These are phyloP conservation scores for Pseudobourletiella spinata DNA, from an alignment of 1,140 invertebrate genomes.

Conservation along the genomic window DNA sequence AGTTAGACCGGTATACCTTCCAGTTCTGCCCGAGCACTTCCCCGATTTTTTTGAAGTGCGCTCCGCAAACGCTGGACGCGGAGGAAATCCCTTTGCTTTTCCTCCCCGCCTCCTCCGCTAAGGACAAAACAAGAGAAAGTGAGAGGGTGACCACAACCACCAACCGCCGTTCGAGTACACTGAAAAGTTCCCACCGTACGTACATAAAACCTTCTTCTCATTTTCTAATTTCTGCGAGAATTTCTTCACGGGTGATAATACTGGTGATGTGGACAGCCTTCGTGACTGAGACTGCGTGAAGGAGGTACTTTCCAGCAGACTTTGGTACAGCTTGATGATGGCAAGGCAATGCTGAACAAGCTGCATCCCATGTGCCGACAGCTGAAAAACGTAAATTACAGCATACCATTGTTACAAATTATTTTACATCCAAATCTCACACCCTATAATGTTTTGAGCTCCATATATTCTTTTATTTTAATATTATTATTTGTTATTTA, in stretches of 20 bases:
- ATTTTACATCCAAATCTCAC: too few species aligned
- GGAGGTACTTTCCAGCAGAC: constrained; percentile 11
- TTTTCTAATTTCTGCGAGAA: constrained; percentile 23
- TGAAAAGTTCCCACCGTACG: too few species aligned
- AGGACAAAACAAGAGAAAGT: too few species aligned
- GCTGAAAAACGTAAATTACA: background rate
- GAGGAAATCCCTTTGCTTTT: too few species aligned
- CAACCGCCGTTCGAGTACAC: too few species aligned
- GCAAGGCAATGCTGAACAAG: constrained; percentile 27
- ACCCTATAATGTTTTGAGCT: background rate
- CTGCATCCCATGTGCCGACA: constrained; percentile 18
- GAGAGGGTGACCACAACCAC: too few species aligned
- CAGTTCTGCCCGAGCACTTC: constrained; percentile 22
- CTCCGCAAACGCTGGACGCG: too few species aligned
- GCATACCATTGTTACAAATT: background rate
- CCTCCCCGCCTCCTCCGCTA: too few species aligned
- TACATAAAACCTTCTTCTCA: constrained; percentile 30
- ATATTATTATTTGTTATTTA: too few species aligned
- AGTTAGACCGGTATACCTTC: constrained; percentile 47
- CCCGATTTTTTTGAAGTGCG: constrained; percentile 28
- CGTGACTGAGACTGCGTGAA: background rate
- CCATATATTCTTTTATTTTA: too few species aligned
- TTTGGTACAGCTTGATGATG: constrained; percentile 33
- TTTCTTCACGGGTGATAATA: constrained; percentile 34
- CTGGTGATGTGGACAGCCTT: constrained; percentile 24